Evolutionary conservation across 2,113 vertebrate genomes (phyloP).

Genomic region (Ptilorrhoa leucosticta): DNA sequence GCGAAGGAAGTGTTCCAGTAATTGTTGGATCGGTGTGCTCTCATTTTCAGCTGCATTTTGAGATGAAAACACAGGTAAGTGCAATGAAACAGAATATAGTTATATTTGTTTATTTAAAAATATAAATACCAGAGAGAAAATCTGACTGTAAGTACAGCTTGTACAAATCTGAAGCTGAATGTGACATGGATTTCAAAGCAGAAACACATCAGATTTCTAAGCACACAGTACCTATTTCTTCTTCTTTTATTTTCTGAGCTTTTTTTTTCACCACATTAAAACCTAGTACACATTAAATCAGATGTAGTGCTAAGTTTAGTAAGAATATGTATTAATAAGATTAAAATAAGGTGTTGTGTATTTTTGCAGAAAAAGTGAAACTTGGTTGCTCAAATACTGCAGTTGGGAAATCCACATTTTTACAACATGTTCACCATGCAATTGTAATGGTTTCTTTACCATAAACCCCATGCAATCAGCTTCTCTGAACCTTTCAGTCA

Average conservation of each 20-base stretch:
- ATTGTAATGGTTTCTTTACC: not conserved
- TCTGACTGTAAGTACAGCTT: not conserved
- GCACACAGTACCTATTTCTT: not conserved
- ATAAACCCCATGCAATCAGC: not conserved
- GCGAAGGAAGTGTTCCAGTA: conserved; percentile 92
- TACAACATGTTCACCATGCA: rapidly evolving
- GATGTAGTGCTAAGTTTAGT: not conserved
- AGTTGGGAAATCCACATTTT: not conserved
- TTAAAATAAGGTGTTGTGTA: not conserved
- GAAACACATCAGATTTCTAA: not conserved
- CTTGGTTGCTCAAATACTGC: not conserved
- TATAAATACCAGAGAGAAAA: not conserved
- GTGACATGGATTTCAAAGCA: not conserved
- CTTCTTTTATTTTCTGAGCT: not conserved
- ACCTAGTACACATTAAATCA: not conserved
- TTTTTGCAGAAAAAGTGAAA: not conserved
- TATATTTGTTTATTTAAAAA: not conserved
- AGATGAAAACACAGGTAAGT: not conserved
- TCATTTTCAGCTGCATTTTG: conserved; percentile 82
- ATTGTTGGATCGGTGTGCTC: conserved; percentile 90
- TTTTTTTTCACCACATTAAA: not conserved
- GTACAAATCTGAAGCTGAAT: not conserved
- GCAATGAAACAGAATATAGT: not conserved
- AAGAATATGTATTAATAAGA: not conserved
- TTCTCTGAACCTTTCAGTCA: not conserved